Conservation (phyloP, 2,113 vertebrate species). For the Hypomesus transpacificus region DNA sequence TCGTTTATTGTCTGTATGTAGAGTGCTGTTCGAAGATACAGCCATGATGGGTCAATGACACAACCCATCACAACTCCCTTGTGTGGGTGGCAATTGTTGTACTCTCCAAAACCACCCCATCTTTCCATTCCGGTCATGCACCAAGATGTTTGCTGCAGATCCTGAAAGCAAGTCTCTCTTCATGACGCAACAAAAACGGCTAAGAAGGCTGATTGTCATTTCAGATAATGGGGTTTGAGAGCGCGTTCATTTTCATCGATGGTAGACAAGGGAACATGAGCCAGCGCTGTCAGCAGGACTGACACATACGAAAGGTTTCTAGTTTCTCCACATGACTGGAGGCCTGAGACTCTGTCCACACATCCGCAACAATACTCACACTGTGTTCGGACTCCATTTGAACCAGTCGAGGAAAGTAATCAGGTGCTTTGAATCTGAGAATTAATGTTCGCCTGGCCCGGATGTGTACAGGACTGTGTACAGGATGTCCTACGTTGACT, state of each 20-base stretch:
- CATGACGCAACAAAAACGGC: neutral
- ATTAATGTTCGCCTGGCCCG: constrained; percentile 20
- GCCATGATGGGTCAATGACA: too few species aligned
- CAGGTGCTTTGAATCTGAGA: constrained; percentile 54
- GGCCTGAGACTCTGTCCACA: constrained; percentile 20
- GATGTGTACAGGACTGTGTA: constrained; percentile 19
- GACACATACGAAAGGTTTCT: constrained; percentile 4
- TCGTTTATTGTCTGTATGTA: too few species aligned
- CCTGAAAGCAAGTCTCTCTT: neutral
- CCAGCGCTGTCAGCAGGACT: neutral
- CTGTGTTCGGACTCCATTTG: constrained; percentile 34
- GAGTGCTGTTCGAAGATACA: too few species aligned
- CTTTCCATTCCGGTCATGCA: neutral
- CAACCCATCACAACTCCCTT: too few species aligned
- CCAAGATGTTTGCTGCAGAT: neutral
- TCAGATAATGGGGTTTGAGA: neutral
- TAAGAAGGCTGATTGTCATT: neutral
- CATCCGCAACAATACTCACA: constrained; percentile 42
- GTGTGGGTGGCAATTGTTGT: too few species aligned
- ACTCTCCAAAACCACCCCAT: neutral
- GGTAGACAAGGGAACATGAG: neutral
- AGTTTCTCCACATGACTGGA: constrained; percentile 39
- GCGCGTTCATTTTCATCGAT: neutral
- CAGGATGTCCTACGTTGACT: constrained; percentile 33
- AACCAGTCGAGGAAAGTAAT: constrained; percentile 46